A percentile compares a stretch with the other conserved stretches of the same genome.
phyloP scores from a whole-genome alignment of 1,140 invertebrate genomes.

The Hermetia illucens region DNA sequence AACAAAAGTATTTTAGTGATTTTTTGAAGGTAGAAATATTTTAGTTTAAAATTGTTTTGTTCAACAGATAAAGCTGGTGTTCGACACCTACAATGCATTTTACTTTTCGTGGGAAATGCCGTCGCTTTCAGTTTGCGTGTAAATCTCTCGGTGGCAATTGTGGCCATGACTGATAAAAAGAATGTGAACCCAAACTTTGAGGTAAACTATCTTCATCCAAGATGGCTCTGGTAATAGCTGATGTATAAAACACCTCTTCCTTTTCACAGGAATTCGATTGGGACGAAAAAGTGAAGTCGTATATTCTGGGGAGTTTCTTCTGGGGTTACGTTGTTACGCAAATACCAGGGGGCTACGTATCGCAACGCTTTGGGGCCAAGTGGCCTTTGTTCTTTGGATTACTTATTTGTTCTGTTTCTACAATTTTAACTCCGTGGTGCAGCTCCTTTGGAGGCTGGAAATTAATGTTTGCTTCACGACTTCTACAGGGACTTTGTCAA shows the following conservation, averaged over 20 bases:
- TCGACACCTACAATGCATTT: constrained; percentile 40
- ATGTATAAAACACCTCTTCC: no score
- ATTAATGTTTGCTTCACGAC: constrained; percentile 38
- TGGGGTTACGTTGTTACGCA: background rate
- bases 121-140: constrained; percentile 42
- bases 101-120: constrained; percentile 41
- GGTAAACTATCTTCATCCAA: no score
- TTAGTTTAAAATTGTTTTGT: no score
- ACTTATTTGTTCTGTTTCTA: constrained; percentile 20
- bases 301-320: constrained; percentile 1
- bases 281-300: background rate
- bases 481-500: constrained; percentile 57
- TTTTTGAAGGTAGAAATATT: no score
- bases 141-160: constrained; percentile 48
- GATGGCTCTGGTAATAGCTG: no score
- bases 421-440: constrained; percentile 26
- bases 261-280: background rate
- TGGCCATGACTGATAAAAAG: constrained; percentile 45
- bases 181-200: no score
- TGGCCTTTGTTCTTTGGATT: constrained; percentile 34
- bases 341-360: constrained; percentile 13
- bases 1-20: no score
- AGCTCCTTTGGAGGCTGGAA: constrained; percentile 32
- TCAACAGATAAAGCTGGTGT: constrained; percentile 32
- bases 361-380: background rate